These are phyloP conservation scores for Malurus splendens DNA, from an alignment of 2,797 vertebrate species.

Conservation along the genomic window DNA sequence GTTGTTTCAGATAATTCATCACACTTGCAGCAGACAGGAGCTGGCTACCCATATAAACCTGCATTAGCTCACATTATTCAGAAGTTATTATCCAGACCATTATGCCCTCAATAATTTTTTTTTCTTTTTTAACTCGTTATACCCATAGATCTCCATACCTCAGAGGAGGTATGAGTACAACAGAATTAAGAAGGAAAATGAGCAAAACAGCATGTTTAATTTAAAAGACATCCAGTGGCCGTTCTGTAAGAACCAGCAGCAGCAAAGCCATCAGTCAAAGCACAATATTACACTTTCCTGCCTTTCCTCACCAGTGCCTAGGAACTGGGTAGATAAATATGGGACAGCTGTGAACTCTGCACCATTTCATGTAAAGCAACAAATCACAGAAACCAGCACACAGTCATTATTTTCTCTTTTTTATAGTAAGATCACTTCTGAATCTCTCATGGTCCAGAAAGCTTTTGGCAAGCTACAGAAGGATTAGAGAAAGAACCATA, in stretches of 20 bases:
- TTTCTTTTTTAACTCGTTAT: neutral
- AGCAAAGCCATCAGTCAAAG: neutral
- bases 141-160: neutral
- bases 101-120: neutral
- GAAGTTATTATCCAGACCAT: neutral
- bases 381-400: neutral
- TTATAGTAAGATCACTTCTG: neutral
- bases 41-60: neutral
- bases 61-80: neutral
- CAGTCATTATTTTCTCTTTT: neutral
- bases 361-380: neutral
- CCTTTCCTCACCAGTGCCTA: neutral
- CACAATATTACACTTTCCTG: neutral
- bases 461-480: neutral
- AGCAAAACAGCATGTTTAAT: neutral
- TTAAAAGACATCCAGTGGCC: neutral
- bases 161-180: neutral
- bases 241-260: neutral
- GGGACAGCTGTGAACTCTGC: neutral
- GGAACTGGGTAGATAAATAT: neutral
- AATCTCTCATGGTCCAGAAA: neutral
- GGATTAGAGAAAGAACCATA: neutral
- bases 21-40: neutral
- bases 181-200: neutral
- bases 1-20: neutral